Evolutionary conservation across 2,113 vertebrate species (phyloP).

Genomic region (Formicarius rufipectus): DNA sequence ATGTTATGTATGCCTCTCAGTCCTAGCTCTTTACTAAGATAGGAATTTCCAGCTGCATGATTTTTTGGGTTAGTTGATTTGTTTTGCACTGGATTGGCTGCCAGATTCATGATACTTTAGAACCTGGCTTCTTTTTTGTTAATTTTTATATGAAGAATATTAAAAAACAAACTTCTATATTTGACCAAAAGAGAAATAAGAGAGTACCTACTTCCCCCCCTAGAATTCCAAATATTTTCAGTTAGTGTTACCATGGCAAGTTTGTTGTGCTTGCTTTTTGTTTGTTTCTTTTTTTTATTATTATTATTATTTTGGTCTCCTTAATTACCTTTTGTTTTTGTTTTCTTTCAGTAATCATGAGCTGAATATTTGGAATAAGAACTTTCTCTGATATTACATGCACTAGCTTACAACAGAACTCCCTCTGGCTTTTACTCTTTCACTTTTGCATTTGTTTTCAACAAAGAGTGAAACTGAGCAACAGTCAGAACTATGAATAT

Average conservation of each 20-base stretch:
- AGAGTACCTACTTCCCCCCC: background rate
- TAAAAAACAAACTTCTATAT: background rate
- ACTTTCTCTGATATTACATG: background rate
- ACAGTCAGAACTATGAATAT: background rate
- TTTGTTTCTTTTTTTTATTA: too few species aligned
- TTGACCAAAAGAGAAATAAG: background rate
- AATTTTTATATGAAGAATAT: background rate
- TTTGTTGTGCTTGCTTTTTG: background rate
- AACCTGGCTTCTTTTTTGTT: accelerated
- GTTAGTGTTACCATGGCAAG: background rate
- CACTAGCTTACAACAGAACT: background rate
- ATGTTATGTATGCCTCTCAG: background rate
- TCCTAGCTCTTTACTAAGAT: background rate
- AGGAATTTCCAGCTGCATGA: background rate
- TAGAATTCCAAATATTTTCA: background rate
- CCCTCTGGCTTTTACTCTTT: background rate
- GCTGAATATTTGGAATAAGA: background rate
- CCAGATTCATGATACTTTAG: background rate
- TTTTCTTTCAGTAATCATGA: background rate
- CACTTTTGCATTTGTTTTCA: background rate
- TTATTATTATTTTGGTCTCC: too few species aligned
- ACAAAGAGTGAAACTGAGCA: background rate
- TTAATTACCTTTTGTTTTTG: background rate
- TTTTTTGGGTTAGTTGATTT: background rate
- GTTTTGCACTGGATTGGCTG: background rate